phyloP scores from a whole-genome alignment of 2,113 vertebrate species.

The Phocoena sinus region DNA sequence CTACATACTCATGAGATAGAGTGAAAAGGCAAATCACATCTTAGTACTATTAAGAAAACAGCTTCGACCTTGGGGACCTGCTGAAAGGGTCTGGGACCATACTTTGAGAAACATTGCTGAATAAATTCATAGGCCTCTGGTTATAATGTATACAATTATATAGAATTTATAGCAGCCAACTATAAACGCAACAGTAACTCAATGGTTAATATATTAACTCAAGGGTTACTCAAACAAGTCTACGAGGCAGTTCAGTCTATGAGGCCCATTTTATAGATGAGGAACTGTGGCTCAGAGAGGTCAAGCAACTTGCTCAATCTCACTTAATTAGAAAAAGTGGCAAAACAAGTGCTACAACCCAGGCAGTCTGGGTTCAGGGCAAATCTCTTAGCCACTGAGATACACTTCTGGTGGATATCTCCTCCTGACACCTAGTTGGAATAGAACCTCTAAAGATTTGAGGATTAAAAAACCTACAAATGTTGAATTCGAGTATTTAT shows the following conservation, averaged over 20 bases:
- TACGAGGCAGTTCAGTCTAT: background rate
- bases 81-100: background rate
- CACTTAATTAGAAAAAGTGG: background rate
- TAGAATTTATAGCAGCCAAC: background rate
- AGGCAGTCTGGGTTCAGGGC: background rate
- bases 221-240: background rate
- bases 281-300: background rate
- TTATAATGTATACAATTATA: background rate
- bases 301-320: background rate
- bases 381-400: background rate
- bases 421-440: background rate
- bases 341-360: background rate
- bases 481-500: background rate
- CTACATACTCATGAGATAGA: background rate
- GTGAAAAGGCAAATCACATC: background rate
- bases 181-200: too few relatives aligned
- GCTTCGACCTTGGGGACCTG: background rate
- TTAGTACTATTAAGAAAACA: background rate
- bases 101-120: background rate
- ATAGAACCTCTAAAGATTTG: background rate
- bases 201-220: background rate
- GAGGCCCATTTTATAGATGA: background rate
- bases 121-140: background rate
- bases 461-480: background rate
- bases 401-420: background rate